These are phyloP conservation scores for Tachina fera DNA, from an alignment of 2,888 invertebrate species.

Conservation along the genomic window DNA sequence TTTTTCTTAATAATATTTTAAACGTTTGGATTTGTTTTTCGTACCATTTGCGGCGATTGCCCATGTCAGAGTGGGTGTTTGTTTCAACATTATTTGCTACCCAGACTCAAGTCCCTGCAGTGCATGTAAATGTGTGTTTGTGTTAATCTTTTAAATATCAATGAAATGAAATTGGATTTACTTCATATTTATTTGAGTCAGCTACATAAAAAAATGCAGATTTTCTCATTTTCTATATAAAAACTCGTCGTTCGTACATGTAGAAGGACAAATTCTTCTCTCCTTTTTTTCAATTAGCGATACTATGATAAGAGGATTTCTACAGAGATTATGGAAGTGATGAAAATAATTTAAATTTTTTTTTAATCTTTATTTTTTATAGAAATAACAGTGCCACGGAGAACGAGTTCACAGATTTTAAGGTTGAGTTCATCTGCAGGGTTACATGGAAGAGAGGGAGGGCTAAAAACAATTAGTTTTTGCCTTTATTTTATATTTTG, in stretches of 20 bases:
- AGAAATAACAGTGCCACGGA: not conserved
- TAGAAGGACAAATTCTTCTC: constrained; percentile 55
- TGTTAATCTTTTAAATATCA: constrained; percentile 31
- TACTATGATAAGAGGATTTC: constrained; percentile 69
- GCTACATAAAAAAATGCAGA: too few species aligned
- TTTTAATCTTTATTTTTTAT: not conserved
- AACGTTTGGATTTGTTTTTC: constrained; percentile 36
- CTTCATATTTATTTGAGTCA: constrained; percentile 64
- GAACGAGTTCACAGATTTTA: constrained; percentile 49
- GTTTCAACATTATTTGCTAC: not conserved
- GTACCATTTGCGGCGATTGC: not conserved
- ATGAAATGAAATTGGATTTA: constrained; percentile 61
- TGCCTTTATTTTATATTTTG: not conserved
- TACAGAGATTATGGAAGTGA: constrained; percentile 67
- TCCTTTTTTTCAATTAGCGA: constrained; percentile 68
- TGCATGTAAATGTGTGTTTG: not conserved
- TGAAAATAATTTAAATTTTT: constrained; percentile 66
- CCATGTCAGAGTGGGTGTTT: not conserved
- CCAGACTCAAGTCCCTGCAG: not conserved
- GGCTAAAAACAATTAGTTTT: constrained; percentile 65
- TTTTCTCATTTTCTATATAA: constrained; percentile 12
- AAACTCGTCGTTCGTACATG: not conserved
- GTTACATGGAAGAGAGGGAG: constrained; percentile 34
- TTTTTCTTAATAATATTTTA: constrained; percentile 7
- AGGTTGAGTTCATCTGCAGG: constrained; percentile 63